Evolutionary conservation across 1,140 invertebrate species (phyloP).

Genomic region (Drosophila serrata): DNA sequence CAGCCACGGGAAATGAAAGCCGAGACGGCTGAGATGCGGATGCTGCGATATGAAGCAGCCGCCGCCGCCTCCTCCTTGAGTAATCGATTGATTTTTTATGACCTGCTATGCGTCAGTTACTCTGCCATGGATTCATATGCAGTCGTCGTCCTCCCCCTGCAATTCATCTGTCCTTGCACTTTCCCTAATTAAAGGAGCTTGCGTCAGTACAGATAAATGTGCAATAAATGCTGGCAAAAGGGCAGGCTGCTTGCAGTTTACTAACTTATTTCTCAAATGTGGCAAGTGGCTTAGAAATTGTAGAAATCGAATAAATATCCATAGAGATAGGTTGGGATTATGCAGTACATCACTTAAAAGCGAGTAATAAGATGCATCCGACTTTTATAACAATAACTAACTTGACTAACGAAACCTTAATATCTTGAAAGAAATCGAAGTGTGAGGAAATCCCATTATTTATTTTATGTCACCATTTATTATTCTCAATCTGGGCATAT

Average conservation of each 20-base stretch:
- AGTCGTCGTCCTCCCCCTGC: background rate
- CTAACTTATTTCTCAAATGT: background rate
- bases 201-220: conserved; percentile 34
- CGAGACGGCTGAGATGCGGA: conserved; percentile 9
- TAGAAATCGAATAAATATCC: background rate
- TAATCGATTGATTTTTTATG: conserved; percentile 52
- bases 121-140: conserved; percentile 22
- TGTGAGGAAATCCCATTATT: background rate
- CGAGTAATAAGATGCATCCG: too few relatives aligned
- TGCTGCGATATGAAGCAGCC: conserved; percentile 22
- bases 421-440: too few relatives aligned
- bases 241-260: background rate
- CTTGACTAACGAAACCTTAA: too few relatives aligned
- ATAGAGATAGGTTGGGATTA: background rate
- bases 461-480: background rate
- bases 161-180: conserved; percentile 39
- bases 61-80: conserved; percentile 25
- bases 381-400: background rate
- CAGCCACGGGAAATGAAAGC: conserved; percentile 1
- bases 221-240: conserved; percentile 16
- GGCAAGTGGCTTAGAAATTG: background rate
- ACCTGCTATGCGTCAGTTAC: conserved; percentile 41
- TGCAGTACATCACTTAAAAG: too few relatives aligned
- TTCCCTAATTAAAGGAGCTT: conserved; percentile 46
- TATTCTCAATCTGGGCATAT: background rate